Percentiles rank a stretch among this genome's conserved stretches.
phyloP scores from a whole-genome alignment of 2,888 invertebrate species.

The Adelphocoris suturalis region DNA sequence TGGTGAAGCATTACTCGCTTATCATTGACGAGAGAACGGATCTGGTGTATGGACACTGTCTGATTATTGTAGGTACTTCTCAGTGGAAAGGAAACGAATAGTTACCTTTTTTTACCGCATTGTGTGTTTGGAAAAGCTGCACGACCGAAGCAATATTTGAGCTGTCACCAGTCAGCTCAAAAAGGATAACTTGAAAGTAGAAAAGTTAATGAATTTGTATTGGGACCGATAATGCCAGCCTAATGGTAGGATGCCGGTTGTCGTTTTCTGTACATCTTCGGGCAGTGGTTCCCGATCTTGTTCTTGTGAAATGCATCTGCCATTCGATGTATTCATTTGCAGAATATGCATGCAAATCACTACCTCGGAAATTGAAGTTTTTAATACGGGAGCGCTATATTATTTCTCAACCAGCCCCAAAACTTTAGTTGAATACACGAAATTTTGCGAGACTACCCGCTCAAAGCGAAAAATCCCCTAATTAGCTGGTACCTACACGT shows the following conservation, averaged over 20 bases:
- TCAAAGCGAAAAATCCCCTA: not conserved
- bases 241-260: slow-evolving; percentile 49
- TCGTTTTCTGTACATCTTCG: slow-evolving; percentile 65
- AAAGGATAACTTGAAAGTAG: slow-evolving; percentile 11
- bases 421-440: slow-evolving; percentile 53
- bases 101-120: slow-evolving; percentile 43
- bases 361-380: slow-evolving; percentile 70
- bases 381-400: slow-evolving; percentile 61
- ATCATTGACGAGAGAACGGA: slow-evolving; percentile 28
- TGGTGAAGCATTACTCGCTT: slow-evolving; percentile 54
- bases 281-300: slow-evolving; percentile 61
- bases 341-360: slow-evolving; percentile 56
- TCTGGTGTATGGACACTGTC: not conserved
- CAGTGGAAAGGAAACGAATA: not conserved
- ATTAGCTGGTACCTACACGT: slow-evolving; percentile 35
- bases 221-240: slow-evolving; percentile 54
- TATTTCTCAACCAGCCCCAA: slow-evolving; percentile 70
- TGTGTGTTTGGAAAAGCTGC: not conserved
- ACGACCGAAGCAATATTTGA: not conserved
- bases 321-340: slow-evolving; percentile 71
- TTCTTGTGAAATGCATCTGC: slow-evolving; percentile 70
- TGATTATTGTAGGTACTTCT: slow-evolving; percentile 3
- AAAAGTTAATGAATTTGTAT: slow-evolving; percentile 66
- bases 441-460: slow-evolving; percentile 29
- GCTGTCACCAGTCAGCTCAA: not conserved